Evolutionary conservation across 1,140 invertebrate species (phyloP), one percentile per base, ranked within the genome.

Genomic region (Coboldia fuscipes): DNA sequence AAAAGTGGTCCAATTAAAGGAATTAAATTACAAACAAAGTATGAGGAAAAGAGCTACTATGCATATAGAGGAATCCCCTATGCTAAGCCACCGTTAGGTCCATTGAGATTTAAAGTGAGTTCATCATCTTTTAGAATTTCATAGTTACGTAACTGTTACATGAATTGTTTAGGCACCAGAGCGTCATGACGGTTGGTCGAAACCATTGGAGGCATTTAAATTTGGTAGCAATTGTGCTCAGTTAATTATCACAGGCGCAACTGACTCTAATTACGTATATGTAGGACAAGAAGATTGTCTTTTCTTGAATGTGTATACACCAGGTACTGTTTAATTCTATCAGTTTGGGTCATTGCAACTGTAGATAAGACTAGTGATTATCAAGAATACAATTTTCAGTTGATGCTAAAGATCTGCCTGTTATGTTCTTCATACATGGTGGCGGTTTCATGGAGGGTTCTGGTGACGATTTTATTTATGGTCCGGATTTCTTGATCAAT

Each of bases 241-340:
- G 17, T 6, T 6, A 4, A 13, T 16, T 13, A 5, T 16, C 27
- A 32, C 6, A 4, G 21, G 10, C 21, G 4, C 15, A 20, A 3
- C n/a, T 24, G 7, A 24, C 7, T n/a, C 23, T 8, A 24, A 24
- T 24, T 8, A 24, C 23, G n/a, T 24, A 8, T 7, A 3, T 19
- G 3, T 12, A 19, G 14, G 9, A 15, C 8, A 9, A 4, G 73
- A 78, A 44, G 70, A 78, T 44, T 76, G 72, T 44, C 53, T 78
- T 9, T 56, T 57, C 2, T 39, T 74, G 16, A 72, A 72, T 43
- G 58, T 72, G 12, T 72, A 68, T 44, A 60, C 61, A 0, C 62
- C 58, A 3, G 42, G 42, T n/a, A 27, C 46, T 16, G 5, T 21
- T 12, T 4, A 21, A 18, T 9, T 33, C 6, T 15, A 33, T 5